Percentiles rank a stretch among this genome's conserved stretches.
phyloP scores from a whole-genome alignment of 2,888 invertebrate genomes.

The Herminia tarsipennalis region DNA sequence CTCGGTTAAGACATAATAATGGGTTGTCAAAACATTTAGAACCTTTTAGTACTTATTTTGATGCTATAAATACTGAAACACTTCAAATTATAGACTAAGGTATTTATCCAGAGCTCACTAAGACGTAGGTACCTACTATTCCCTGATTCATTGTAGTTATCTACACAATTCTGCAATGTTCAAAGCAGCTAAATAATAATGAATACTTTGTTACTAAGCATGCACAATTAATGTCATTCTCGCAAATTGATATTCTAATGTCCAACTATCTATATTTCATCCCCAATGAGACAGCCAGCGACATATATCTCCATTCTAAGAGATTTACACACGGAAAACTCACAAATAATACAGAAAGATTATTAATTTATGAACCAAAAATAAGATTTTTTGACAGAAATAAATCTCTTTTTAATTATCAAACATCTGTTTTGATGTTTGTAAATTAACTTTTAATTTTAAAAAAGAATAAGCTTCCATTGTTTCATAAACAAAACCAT shows the following conservation, averaged over 20 bases:
- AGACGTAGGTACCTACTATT: too few species aligned
- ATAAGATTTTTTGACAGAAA: slow-evolving; percentile 1
- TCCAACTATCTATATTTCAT: slow-evolving; percentile 32
- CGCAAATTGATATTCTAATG: slow-evolving; percentile 25
- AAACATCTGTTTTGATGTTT: slow-evolving; percentile 13
- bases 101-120: too few species aligned
- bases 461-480: slow-evolving; percentile 24
- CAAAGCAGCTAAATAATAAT: slow-evolving; percentile 1
- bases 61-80: too few species aligned
- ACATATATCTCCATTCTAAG: slow-evolving; percentile 33
- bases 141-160: too few species aligned
- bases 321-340: slow-evolving; percentile 34
- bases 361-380: slow-evolving; percentile 8
- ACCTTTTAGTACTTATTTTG: too few species aligned
- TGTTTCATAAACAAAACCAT: slow-evolving; percentile 36
- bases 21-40: too few species aligned
- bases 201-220: background rate
- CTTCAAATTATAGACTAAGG: too few species aligned
- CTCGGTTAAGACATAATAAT: too few species aligned
- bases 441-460: slow-evolving; percentile 14
- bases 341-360: slow-evolving; percentile 20
- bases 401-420: slow-evolving; percentile 2
- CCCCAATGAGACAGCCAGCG: slow-evolving; percentile 30
- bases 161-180: too few species aligned
- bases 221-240: slow-evolving; percentile 14